A percentile compares a stretch with the other conserved stretches of the same genome.
Evolutionary conservation across 2,888 invertebrate species (phyloP).

Genomic region (Hermaeophaga mercurialis): DNA sequence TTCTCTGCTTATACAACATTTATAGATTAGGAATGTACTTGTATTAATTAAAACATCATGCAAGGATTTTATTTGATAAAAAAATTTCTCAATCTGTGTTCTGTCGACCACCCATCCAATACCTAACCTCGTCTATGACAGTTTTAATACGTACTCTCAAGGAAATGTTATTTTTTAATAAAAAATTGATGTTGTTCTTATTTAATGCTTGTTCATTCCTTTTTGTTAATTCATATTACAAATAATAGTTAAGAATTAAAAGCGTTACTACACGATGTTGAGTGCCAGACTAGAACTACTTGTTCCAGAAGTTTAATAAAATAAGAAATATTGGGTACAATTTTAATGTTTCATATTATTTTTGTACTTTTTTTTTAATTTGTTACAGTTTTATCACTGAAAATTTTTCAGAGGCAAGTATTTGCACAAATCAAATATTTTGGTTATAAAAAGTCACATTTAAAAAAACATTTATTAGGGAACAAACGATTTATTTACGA

Average conservation of each 20-base stretch:
- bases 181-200: not conserved
- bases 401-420: too few relatives aligned
- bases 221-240: not conserved
- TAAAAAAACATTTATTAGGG: too few relatives aligned
- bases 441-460: too few relatives aligned
- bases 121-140: too few relatives aligned
- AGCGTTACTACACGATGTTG: not conserved
- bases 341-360: constrained; percentile 15
- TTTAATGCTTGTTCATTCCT: not conserved
- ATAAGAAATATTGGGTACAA: constrained; percentile 14
- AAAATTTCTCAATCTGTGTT: not conserved
- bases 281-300: constrained; percentile 1
- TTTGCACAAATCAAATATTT: too few relatives aligned
- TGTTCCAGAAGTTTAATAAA: constrained; percentile 8
- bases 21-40: too few relatives aligned
- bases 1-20: constrained; percentile 4
- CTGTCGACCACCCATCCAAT: too few relatives aligned
- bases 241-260: constrained; percentile 2
- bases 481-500: too few relatives aligned
- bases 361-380: constrained; percentile 9
- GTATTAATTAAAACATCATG: too few relatives aligned
- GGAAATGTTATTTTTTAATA: too few relatives aligned
- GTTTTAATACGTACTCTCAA: too few relatives aligned
- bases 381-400: constrained; percentile 1
- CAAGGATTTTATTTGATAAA: too few relatives aligned